Percentiles rank a stretch among this genome's conserved stretches.
These are phyloP conservation scores for Dryadula phaetusa DNA, from an alignment of 2,888 invertebrate species.

Conservation along the genomic window DNA sequence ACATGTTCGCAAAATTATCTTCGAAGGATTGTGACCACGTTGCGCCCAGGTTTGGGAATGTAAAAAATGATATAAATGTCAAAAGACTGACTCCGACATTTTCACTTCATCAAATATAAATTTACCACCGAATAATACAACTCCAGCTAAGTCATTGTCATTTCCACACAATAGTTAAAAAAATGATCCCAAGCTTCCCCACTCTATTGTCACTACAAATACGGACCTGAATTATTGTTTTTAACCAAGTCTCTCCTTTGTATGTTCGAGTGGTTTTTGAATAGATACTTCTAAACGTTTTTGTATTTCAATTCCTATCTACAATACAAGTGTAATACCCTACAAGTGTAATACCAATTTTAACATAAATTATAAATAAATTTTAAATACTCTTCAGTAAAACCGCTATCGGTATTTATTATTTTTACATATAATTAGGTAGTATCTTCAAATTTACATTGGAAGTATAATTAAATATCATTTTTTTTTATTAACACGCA, in stretches of 20 bases:
- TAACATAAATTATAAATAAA: conserved; percentile 21
- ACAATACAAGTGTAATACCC: conserved; percentile 32
- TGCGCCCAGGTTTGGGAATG: conserved; percentile 60
- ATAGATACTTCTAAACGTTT: conserved; percentile 53
- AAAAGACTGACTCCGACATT: conserved; percentile 73
- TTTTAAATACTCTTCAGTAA: conserved; percentile 33
- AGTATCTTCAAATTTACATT: neutral
- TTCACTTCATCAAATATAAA: conserved; percentile 83
- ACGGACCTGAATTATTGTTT: conserved; percentile 76
- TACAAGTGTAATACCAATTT: conserved; percentile 25
- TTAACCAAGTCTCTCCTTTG: conserved; percentile 60
- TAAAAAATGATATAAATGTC: conserved; percentile 64
- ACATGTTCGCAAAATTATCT: conserved; percentile 78
- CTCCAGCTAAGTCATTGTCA: conserved; percentile 68
- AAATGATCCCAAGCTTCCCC: conserved; percentile 47
- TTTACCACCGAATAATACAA: conserved; percentile 74
- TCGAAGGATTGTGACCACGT: conserved; percentile 66
- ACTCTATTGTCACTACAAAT: conserved; percentile 62
- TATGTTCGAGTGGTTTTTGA: conserved; percentile 65
- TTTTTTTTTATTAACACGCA: neutral
- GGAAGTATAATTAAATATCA: neutral
- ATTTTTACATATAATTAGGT: neutral
- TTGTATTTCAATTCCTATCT: conserved; percentile 36
- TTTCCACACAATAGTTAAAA: conserved; percentile 58
- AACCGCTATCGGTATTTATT: neutral